Evolutionary conservation across 1,140 invertebrate genomes (phyloP).

Genomic region (Drosophila punjabiensis): DNA sequence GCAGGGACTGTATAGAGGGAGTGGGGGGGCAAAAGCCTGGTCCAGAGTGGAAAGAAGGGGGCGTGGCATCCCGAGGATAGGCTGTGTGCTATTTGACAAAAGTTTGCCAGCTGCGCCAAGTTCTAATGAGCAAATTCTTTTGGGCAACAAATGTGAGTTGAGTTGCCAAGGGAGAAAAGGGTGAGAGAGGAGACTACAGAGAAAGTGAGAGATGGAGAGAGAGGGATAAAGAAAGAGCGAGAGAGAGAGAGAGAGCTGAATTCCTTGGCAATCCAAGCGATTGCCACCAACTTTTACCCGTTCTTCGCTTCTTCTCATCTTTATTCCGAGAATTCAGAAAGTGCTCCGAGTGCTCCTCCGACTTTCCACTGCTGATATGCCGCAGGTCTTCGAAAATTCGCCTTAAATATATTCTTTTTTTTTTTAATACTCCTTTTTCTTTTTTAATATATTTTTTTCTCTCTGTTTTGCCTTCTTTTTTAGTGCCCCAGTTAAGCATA

Average conservation of each 20-base stretch:
- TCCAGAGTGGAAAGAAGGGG: background rate
- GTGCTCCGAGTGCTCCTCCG: background rate
- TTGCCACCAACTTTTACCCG: constrained; percentile 29
- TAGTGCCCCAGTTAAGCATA: constrained; percentile 3
- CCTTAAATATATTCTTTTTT: background rate
- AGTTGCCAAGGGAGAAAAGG: constrained; percentile 3
- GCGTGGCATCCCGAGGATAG: constrained; percentile 13
- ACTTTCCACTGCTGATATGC: background rate
- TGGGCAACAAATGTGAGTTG: constrained; percentile 51
- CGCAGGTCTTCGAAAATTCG: background rate
- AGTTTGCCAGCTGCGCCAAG: constrained; percentile 56
- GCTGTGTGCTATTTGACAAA: constrained; percentile 47
- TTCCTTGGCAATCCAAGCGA: constrained; percentile 16
- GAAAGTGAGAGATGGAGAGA: background rate
- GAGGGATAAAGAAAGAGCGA: background rate
- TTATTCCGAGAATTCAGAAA: constrained; percentile 28
- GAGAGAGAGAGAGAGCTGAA: background rate
- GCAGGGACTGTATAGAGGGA: background rate
- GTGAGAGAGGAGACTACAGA: background rate
- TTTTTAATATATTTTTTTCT: background rate
- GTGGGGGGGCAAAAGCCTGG: background rate
- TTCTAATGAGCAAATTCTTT: constrained; percentile 65
- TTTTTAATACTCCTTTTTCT: background rate
- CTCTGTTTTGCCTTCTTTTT: background rate
- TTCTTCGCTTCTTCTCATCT: background rate